Percentiles rank a stretch among this genome's conserved stretches.
phyloP scores from a whole-genome alignment of 2,113 vertebrate species.

The Mungos mungo region DNA sequence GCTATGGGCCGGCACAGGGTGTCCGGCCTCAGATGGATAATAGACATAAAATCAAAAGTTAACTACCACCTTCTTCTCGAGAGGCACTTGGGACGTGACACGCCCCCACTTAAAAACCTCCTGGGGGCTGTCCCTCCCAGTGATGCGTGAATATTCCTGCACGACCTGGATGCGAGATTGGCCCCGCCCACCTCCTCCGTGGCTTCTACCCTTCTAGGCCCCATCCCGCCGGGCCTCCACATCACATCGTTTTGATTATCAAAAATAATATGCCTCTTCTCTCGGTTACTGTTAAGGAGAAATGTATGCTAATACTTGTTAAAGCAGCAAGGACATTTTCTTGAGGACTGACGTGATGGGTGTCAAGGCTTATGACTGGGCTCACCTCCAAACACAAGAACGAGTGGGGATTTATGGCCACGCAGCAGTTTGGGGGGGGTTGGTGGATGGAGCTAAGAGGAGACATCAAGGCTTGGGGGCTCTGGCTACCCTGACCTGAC shows the following conservation, averaged over 20 bases:
- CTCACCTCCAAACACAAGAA: background rate
- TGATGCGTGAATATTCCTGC: background rate
- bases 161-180: rapidly evolving
- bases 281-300: background rate
- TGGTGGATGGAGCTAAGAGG: background rate
- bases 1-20: too few species aligned
- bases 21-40: background rate
- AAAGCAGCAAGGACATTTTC: background rate
- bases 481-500: background rate
- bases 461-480: too few species aligned
- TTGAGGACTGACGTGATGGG: background rate
- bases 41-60: background rate
- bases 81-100: background rate
- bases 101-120: background rate
- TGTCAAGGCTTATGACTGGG: background rate
- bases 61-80: background rate
- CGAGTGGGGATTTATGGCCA: background rate
- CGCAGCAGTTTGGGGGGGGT: background rate
- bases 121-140: rapidly evolving
- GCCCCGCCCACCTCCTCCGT: background rate
- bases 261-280: background rate
- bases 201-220: background rate
- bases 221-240: rapidly evolving
- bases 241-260: background rate
- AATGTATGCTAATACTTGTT: background rate